These are phyloP conservation scores for Cactoblastis cactorum DNA, from an alignment of 2,888 invertebrate genomes.

Conservation along the genomic window DNA sequence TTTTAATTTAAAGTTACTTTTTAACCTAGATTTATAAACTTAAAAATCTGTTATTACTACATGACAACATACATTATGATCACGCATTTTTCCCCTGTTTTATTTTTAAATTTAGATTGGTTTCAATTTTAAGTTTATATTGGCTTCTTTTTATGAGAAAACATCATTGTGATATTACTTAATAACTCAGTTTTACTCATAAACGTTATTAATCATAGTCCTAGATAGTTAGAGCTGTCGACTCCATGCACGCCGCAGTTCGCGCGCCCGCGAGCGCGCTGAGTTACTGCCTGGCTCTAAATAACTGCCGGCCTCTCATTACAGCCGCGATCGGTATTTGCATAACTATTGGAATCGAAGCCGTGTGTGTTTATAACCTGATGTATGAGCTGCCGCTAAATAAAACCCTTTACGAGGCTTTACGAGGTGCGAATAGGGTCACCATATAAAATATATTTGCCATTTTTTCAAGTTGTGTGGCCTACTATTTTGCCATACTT, in stretches of 20 bases:
- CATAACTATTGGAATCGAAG: conserved; percentile 78
- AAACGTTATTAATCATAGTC: too few species aligned
- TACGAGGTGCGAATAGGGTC: conserved; percentile 22
- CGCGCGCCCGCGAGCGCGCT: conserved; percentile 52
- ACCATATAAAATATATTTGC: neutral
- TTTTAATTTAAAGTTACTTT: too few species aligned
- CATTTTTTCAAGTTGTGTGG: neutral
- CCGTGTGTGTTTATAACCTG: conserved; percentile 72
- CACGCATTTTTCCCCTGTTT: too few species aligned
- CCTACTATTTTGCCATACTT: neutral
- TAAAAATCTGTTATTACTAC: too few species aligned
- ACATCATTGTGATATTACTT: too few species aligned
- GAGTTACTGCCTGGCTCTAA: conserved; percentile 75
- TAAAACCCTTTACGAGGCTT: conserved; percentile 45
- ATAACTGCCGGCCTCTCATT: conserved; percentile 77
- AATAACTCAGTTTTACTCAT: too few species aligned
- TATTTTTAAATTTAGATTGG: too few species aligned
- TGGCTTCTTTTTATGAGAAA: too few species aligned
- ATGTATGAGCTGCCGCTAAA: conserved; percentile 66
- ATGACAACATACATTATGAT: too few species aligned
- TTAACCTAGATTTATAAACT: too few species aligned
- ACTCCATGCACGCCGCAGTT: conserved; percentile 39
- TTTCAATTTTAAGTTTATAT: too few species aligned
- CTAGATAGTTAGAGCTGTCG: conserved; percentile 7
- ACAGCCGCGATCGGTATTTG: conserved; percentile 72